phyloP scores from a whole-genome alignment of 2,113 vertebrate species.

The Anas platyrhynchos region DNA sequence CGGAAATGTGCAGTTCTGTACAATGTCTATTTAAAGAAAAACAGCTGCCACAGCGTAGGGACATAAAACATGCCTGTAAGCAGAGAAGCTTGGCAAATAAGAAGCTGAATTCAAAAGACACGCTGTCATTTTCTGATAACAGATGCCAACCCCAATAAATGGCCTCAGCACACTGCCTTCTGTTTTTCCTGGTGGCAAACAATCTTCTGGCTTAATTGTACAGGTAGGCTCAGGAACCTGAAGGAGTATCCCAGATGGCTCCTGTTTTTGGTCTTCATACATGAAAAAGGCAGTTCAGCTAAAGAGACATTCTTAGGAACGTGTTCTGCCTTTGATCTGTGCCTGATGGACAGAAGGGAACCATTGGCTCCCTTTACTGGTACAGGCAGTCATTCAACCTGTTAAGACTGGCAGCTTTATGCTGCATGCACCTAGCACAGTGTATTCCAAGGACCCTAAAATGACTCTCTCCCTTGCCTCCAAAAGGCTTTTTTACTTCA shows the following conservation, averaged over 20 bases:
- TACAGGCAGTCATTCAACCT: not conserved
- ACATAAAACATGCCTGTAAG: conserved; percentile 45
- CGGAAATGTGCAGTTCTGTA: not conserved
- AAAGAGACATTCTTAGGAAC: not conserved
- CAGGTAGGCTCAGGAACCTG: not conserved
- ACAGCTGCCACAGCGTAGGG: not conserved
- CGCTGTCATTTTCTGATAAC: conserved; percentile 3
- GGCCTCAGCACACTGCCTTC: not conserved
- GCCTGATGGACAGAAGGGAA: not conserved
- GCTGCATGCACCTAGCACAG: not conserved
- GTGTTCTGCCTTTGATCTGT: not conserved
- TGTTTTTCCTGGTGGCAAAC: conserved; percentile 16
- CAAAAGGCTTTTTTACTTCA: not conserved
- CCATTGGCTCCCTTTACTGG: not conserved
- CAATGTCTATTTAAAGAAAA: conserved; percentile 20
- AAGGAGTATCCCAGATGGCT: not conserved
- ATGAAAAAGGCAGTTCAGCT: not conserved
- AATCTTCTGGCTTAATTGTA: not conserved
- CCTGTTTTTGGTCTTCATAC: not conserved
- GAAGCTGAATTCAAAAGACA: not conserved
- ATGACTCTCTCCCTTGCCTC: not conserved
- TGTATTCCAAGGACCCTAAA: not conserved
- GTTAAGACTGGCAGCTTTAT: not conserved
- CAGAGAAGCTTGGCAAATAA: conserved; percentile 34
- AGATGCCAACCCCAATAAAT: not conserved